Evolutionary conservation across 2,797 vertebrate genomes (phyloP).

Genomic region (Chelonia mydas): DNA sequence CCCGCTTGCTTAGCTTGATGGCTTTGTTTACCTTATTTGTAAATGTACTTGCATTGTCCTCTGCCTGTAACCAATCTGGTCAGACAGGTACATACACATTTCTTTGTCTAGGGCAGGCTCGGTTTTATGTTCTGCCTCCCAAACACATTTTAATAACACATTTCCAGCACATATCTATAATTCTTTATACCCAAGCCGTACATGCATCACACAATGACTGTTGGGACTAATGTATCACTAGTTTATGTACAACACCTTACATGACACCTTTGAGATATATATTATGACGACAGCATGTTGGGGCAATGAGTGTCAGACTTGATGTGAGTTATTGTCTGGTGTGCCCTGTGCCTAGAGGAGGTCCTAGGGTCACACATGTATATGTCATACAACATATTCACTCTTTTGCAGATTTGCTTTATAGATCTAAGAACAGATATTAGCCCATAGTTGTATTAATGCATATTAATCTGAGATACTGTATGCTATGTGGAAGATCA

Average conservation of each 20-base stretch:
- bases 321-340: neutral
- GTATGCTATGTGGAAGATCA: neutral
- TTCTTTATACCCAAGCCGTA: neutral
- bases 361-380: neutral
- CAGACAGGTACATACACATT: neutral
- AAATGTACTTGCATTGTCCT: neutral
- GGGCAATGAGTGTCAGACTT: neutral
- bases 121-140: too few relatives aligned
- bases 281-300: neutral
- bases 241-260: neutral
- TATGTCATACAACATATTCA: neutral
- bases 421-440: neutral
- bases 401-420: neutral
- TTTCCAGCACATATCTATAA: neutral
- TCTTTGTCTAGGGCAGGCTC: neutral
- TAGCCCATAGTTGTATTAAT: neutral
- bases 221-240: neutral
- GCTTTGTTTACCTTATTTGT: neutral
- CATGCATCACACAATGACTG: neutral
- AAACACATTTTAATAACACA: neutral
- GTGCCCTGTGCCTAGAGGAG: neutral
- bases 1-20: neutral
- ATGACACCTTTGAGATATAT: neutral
- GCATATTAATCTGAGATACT: neutral
- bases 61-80: neutral